These are phyloP conservation scores for Bufotes viridis DNA, from an alignment of 2,797 vertebrate genomes.

Conservation along the genomic window DNA sequence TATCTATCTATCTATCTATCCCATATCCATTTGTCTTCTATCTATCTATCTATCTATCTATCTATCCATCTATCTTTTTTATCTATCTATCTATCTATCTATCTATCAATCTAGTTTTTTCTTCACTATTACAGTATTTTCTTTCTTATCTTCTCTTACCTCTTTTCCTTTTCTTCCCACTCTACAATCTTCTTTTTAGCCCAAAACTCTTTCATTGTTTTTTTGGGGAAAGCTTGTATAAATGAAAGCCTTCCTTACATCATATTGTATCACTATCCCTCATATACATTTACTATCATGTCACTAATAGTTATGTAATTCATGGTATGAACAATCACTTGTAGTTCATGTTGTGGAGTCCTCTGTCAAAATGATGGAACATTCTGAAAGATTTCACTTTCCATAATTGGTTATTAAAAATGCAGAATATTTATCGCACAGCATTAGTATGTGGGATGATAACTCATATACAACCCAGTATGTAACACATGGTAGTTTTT, in stretches of 20 bases:
- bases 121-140: too few species aligned
- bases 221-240: background rate
- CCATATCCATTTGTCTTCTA: too few species aligned
- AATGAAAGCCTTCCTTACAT: background rate
- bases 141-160: too few species aligned
- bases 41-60: too few species aligned
- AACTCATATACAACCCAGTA: background rate
- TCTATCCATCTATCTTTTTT: background rate
- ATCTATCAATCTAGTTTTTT: too few species aligned
- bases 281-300: background rate
- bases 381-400: slow-evolving; percentile 8
- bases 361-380: slow-evolving; percentile 33
- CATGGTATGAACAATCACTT: background rate
- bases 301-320: background rate
- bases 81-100: too few species aligned
- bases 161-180: too few species aligned
- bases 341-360: background rate
- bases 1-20: too few species aligned
- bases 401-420: slow-evolving; percentile 18
- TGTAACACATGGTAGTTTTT: background rate
- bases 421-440: background rate
- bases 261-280: background rate
- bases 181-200: background rate
- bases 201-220: background rate
- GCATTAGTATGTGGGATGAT: background rate